phyloP scores from a whole-genome alignment of 2,113 vertebrate genomes.

The Rattus norvegicus region DNA sequence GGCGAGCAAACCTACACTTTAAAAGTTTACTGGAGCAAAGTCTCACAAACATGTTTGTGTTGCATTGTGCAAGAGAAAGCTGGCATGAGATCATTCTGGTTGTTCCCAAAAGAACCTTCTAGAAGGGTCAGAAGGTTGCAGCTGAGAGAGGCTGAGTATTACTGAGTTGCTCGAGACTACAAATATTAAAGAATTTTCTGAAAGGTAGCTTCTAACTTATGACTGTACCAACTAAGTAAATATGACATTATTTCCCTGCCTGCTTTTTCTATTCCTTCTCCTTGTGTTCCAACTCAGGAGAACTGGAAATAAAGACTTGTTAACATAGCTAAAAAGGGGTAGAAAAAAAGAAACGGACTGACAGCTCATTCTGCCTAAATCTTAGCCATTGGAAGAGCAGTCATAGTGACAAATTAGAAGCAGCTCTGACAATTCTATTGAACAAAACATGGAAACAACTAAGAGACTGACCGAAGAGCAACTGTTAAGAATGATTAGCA shows the following conservation, averaged over 20 bases:
- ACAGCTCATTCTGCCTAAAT: neutral
- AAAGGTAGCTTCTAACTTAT: neutral
- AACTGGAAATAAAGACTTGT: neutral
- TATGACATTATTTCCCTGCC: neutral
- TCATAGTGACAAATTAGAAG: neutral
- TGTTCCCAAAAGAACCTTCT: neutral
- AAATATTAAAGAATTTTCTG: neutral
- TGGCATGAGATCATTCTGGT: neutral
- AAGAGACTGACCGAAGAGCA: neutral
- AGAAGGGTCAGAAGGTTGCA: neutral
- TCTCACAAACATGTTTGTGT: neutral
- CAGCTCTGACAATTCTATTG: neutral
- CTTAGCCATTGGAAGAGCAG: neutral
- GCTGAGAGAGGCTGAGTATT: neutral
- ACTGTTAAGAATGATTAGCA: neutral
- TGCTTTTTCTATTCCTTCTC: neutral
- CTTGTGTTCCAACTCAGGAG: neutral
- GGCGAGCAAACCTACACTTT: slow-evolving; percentile 5
- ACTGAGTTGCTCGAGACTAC: neutral
- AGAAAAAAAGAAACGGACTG: neutral
- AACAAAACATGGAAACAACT: neutral
- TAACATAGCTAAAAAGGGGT: neutral
- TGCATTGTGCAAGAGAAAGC: neutral
- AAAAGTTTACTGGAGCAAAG: slow-evolving; percentile 6
- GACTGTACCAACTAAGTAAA: neutral